A percentile compares a stretch with the other conserved stretches of the same genome.
These are phyloP conservation scores for Yoshiicerus persimilis DNA, from an alignment of 1,140 invertebrate genomes.

Conservation along the genomic window DNA sequence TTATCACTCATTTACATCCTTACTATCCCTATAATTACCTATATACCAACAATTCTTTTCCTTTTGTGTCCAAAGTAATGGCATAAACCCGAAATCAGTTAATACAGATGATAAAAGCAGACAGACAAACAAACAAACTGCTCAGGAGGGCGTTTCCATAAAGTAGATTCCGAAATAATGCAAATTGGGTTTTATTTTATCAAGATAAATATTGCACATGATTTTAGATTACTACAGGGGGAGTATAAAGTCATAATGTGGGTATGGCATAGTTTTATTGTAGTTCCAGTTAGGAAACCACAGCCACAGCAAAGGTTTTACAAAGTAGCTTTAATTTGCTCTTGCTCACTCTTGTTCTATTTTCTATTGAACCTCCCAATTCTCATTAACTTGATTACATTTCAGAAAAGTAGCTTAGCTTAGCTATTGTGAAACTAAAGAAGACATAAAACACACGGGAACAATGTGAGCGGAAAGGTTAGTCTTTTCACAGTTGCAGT, in stretches of 20 bases:
- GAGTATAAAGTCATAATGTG: no score
- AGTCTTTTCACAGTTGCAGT: background rate
- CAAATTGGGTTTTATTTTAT: no score
- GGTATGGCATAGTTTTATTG: no score
- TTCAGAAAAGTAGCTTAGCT: background rate
- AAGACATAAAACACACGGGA: background rate
- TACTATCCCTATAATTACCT: background rate
- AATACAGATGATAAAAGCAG: background rate
- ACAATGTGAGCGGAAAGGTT: background rate
- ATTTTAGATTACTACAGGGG: no score
- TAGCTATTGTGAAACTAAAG: background rate
- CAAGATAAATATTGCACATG: no score
- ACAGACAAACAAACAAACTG: background rate
- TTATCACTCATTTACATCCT: slow-evolving; percentile 3
- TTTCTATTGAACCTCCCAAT: background rate
- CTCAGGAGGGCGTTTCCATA: no score
- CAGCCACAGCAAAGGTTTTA: no score
- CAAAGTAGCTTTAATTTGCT: no score
- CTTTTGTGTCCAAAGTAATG: no score
- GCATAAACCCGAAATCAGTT: background rate
- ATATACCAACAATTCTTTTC: background rate
- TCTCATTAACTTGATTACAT: background rate
- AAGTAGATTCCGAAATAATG: no score
- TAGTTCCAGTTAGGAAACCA: no score
- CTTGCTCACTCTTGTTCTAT: no score